phyloP scores from a whole-genome alignment of 2,888 invertebrate species.

The Bellardia bayeri region DNA sequence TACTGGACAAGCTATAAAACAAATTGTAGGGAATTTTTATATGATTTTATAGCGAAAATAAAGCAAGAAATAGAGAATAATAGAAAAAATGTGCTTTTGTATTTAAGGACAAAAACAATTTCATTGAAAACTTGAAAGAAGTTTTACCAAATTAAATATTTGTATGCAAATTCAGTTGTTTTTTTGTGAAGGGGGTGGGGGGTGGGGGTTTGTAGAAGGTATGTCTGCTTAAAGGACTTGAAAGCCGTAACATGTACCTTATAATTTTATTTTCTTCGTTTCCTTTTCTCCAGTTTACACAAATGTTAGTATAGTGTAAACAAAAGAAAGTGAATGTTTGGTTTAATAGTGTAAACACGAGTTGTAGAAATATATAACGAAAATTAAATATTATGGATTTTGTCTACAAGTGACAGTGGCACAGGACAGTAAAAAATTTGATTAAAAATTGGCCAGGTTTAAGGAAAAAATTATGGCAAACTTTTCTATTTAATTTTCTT shows the following conservation, averaged over 20 bases:
- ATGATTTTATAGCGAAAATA: neutral
- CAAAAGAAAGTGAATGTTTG: constrained; percentile 38
- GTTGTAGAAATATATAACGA: neutral
- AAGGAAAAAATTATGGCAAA: neutral
- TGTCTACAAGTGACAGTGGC: neutral
- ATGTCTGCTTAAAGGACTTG: neutral
- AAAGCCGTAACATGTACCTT: neutral
- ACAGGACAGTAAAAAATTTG: neutral
- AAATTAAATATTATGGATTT: constrained; percentile 24
- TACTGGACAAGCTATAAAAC: constrained; percentile 1
- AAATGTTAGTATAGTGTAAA: constrained; percentile 6
- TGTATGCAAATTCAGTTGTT: neutral
- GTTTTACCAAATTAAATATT: too few relatives aligned
- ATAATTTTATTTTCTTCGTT: neutral
- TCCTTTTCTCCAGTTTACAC: neutral
- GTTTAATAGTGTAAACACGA: constrained; percentile 24
- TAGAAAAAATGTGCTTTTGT: too few relatives aligned
- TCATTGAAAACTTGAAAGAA: too few relatives aligned
- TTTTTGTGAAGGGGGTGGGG: neutral
- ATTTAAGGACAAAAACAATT: too few relatives aligned
- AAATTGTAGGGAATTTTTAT: neutral
- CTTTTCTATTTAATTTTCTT: too few relatives aligned
- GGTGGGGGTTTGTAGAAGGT: neutral
- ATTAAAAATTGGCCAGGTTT: neutral
- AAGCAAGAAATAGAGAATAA: neutral